A percentile compares a stretch with the other conserved stretches of the same genome.
Evolutionary conservation across 2,888 invertebrate species (phyloP).

Genomic region (Volucella inflata): DNA sequence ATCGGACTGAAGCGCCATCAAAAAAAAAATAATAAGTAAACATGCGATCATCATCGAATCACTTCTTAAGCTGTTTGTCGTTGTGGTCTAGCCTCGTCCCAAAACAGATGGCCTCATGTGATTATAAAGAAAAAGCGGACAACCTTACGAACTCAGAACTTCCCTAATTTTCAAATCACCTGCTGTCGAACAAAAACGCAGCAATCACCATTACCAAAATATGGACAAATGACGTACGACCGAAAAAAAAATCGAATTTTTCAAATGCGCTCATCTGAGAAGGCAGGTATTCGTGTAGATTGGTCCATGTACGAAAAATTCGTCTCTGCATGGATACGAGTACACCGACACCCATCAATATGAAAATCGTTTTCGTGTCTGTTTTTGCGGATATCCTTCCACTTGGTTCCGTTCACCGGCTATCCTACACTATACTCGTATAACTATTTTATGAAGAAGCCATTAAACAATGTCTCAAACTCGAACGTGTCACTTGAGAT

Average conservation of each 20-base stretch:
- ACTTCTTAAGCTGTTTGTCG: too few relatives aligned
- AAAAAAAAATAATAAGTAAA: too few relatives aligned
- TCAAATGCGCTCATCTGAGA: too few relatives aligned
- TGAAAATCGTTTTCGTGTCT: constrained; percentile 55
- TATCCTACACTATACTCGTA: constrained; percentile 2
- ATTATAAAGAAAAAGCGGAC: too few relatives aligned
- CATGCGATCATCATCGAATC: too few relatives aligned
- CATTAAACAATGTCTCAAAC: constrained; percentile 74
- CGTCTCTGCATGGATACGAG: constrained; percentile 47
- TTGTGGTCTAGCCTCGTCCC: too few relatives aligned
- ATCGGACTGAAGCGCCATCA: too few relatives aligned
- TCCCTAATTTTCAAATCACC: too few relatives aligned
- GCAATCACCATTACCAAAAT: neutral
- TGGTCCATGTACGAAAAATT: constrained; percentile 51
- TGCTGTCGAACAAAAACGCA: too few relatives aligned
- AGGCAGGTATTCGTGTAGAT: neutral
- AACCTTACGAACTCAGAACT: too few relatives aligned
- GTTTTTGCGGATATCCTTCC: neutral
- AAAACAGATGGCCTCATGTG: too few relatives aligned
- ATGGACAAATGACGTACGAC: neutral
- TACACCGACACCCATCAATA: constrained; percentile 43
- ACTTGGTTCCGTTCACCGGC: neutral
- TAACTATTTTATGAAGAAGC: constrained; percentile 54
- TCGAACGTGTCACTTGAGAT: constrained; percentile 69
- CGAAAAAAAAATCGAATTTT: too few relatives aligned